Evolutionary conservation across 2,113 vertebrate species (phyloP).

Genomic region (Silurus glanis): DNA sequence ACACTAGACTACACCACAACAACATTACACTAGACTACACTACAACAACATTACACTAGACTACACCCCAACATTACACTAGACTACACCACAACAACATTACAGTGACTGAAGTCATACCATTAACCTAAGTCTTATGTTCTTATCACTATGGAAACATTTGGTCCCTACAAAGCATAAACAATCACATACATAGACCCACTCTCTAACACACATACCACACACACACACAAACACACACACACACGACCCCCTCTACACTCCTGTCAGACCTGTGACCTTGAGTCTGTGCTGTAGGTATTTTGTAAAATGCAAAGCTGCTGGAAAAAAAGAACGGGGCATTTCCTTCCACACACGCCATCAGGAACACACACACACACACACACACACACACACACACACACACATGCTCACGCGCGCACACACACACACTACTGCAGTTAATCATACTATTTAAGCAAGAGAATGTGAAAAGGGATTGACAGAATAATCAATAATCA

Average conservation of each 20-base stretch:
- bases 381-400: not conserved
- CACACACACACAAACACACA: not conserved
- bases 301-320: slow-evolving; percentile 36
- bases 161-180: not conserved
- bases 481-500: slow-evolving; percentile 14
- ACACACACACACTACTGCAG: not conserved
- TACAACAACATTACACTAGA: no score
- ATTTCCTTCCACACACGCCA: slow-evolving; percentile 13
- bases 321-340: slow-evolving; percentile 19
- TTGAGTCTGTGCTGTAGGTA: slow-evolving; percentile 44
- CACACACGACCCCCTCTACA: slow-evolving; percentile 25
- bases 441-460: not conserved
- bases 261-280: slow-evolving; percentile 43
- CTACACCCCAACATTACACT: no score
- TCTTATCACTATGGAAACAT: not conserved
- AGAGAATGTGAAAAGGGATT: not conserved
- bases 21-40: no score
- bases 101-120: no score
- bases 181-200: not conserved
- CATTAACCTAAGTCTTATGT: not conserved
- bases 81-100: no score
- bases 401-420: not conserved
- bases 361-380: not conserved
- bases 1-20: no score
- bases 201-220: not conserved